These are phyloP conservation scores for Pocillopora verrucosa DNA, from an alignment of 64 coral and sea anemone species.

Conservation along the genomic window DNA sequence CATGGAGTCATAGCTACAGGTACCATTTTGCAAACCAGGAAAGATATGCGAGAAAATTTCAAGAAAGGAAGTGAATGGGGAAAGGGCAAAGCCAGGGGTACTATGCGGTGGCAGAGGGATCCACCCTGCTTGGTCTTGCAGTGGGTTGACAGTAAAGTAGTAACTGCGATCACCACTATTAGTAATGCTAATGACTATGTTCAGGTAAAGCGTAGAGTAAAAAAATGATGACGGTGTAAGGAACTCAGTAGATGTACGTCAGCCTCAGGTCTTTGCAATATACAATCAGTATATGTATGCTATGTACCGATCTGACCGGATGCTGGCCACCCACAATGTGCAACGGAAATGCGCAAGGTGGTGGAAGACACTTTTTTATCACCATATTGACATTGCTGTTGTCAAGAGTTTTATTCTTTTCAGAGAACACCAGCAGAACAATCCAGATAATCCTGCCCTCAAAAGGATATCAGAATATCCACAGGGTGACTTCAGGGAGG, in stretches of 20 bases:
- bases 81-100: constrained; percentile 35
- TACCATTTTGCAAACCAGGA: constrained; percentile 10
- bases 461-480: constrained; percentile 13
- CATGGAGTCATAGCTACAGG: too few species aligned
- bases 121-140: constrained; percentile 40
- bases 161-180: constrained; percentile 36
- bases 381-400: constrained; percentile 24
- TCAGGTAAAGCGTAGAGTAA: constrained; percentile 39
- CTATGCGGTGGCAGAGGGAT: constrained; percentile 42
- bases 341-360: constrained; percentile 31
- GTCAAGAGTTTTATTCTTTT: constrained; percentile 50
- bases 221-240: constrained; percentile 12
- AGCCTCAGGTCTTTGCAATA: background rate
- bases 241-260: background rate
- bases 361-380: constrained; percentile 46
- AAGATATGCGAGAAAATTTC: constrained; percentile 19
- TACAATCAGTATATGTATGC: constrained; percentile 49
- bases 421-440: background rate
- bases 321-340: constrained; percentile 43
- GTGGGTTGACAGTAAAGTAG: constrained; percentile 60
- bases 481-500: constrained; percentile 45
- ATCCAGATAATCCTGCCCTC: constrained; percentile 48
- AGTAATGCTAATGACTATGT: constrained; percentile 34
- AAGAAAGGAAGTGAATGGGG: constrained; percentile 45
- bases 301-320: constrained; percentile 19